Evolutionary conservation across 1,140 invertebrate genomes (phyloP).

Genomic region (Listronotus oregonensis): DNA sequence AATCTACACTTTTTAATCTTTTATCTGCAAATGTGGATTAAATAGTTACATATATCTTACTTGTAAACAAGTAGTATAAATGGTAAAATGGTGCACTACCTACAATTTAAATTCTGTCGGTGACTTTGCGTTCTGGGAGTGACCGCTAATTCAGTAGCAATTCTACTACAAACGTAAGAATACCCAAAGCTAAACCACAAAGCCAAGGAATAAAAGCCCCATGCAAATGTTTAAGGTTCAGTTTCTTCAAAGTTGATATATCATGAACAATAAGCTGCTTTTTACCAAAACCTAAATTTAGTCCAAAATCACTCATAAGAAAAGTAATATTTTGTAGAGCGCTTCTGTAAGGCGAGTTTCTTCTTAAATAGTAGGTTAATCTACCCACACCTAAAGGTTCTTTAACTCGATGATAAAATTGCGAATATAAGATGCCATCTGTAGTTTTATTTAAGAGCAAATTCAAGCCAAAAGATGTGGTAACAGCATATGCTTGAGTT

Average conservation of each 20-base stretch:
- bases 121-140: too few relatives aligned
- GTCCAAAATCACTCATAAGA: conserved; percentile 16
- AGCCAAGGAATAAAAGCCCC: conserved; percentile 9
- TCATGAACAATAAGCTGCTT: conserved; percentile 5
- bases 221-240: conserved; percentile 11
- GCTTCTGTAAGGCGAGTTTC: too few relatives aligned
- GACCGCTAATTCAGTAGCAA: too few relatives aligned
- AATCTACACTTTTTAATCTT: too few relatives aligned
- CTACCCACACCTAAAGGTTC: conserved; percentile 18
- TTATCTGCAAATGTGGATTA: too few relatives aligned
- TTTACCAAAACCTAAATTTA: conserved; percentile 16
- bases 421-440: conserved; percentile 3
- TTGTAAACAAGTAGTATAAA: too few relatives aligned
- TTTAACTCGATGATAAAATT: conserved; percentile 15
- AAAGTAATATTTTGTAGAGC: conserved; percentile 1
- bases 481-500: conserved; percentile 2
- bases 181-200: not conserved
- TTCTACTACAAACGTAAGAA: conserved; percentile 13
- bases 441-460: not conserved
- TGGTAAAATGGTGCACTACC: too few relatives aligned
- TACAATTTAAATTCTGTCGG: too few relatives aligned
- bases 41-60: too few relatives aligned
- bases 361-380: conserved; percentile 10
- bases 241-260: not conserved
- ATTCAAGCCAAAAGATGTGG: conserved; percentile 2